Conservation (phyloP, 2,888 invertebrate species). For the Calameuta filiformis region DNA sequence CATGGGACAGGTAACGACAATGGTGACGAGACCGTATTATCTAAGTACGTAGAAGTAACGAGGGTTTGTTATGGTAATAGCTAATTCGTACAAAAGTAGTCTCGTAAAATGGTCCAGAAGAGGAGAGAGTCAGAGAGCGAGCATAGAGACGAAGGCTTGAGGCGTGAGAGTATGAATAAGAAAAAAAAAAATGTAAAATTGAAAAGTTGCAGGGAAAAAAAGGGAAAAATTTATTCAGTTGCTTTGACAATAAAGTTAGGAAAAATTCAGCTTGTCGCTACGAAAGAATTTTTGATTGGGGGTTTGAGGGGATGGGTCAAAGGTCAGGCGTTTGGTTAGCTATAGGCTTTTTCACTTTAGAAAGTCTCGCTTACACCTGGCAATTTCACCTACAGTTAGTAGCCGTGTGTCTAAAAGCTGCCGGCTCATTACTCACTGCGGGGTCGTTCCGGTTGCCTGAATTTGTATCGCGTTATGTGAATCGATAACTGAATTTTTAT, state of each 20-base stretch:
- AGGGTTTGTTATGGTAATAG: conserved; percentile 27
- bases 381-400: not conserved
- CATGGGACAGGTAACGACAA: not conserved
- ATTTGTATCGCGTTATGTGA: not conserved
- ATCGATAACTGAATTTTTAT: not conserved
- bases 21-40: conserved; percentile 10
- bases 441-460: not conserved
- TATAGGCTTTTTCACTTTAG: not conserved
- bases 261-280: not conserved
- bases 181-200: not conserved
- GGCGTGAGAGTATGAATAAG: not conserved
- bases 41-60: conserved; percentile 21
- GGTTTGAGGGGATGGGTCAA: not conserved
- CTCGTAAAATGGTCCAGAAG: not conserved
- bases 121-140: not conserved
- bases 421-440: not conserved
- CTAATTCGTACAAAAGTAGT: conserved; percentile 4
- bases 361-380: not conserved
- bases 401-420: not conserved
- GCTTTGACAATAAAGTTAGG: too few species aligned
- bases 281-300: not conserved
- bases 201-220: not conserved
- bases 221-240: not conserved
- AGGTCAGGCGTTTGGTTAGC: not conserved
- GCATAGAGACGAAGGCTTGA: not conserved